Evolutionary conservation across 2,888 invertebrate genomes (phyloP), one percentile per base, ranked within the genome.

Genomic region (Ophioninae sp.): DNA sequence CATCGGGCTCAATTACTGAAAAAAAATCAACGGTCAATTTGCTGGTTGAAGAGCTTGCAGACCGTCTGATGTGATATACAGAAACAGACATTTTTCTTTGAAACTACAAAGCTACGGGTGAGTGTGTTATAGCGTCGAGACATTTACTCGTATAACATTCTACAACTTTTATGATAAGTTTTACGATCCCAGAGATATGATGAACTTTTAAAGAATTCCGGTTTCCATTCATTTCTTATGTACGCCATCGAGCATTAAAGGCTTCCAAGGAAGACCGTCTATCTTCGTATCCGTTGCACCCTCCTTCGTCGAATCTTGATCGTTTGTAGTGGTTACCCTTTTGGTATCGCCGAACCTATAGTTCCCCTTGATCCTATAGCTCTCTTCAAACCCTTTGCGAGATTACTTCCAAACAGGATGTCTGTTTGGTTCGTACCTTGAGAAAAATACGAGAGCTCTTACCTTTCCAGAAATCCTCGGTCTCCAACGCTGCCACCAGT

Each of bases 121-220:
- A 68, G 65, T 81, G 61, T 57, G 30, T 73, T 73, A 20, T 69
- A 57, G 37, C 5, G 73, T 73, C 23, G 6, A 21, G 6, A 75
- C n/a, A 57, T 2, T 39, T 64, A 7, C 57, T 68, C 13, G 62
- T 37, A 10, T 69, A 69, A 41, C 20, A 69, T 68, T 57, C 7
- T 10, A 10, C 20, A 72, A 57, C 21, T 70, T 79, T 76, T 30
- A 39, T 7, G 65, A 39, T 65, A 39, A 50, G 50, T 50, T 50
- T 50, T 0, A 50, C 17, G 50, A 50, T 50, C 6, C 50, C 50
- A 20, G 56, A 70, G 6, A 30, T 20, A 37, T 61, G 50, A 39
- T 41, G 39, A 67, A 41, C 20, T 21, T 20, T 64, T 13, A 20
- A 30, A 50, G 41, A 72, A n/a, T 62, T 20, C n/a, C n/a, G 44